These are phyloP conservation scores for Acanthosepion lycidas DNA, from an alignment of 2,888 invertebrate species.

Conservation along the genomic window DNA sequence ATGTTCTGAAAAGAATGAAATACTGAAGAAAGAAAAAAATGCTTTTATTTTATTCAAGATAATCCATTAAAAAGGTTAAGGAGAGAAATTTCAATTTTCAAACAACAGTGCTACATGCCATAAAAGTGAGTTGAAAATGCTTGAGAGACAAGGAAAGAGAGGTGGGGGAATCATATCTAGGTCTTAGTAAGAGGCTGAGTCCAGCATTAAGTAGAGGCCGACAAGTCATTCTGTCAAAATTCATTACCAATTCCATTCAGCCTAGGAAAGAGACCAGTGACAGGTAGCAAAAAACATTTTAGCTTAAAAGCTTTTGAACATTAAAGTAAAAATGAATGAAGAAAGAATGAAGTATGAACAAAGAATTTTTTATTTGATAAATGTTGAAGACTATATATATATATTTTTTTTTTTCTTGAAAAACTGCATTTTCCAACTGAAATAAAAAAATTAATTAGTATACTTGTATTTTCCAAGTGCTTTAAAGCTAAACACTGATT, in stretches of 20 bases:
- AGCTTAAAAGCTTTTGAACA: neutral
- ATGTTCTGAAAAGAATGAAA: no score
- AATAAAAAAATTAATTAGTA: no score
- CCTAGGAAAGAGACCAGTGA: neutral
- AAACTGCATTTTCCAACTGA: neutral
- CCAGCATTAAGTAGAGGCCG: neutral
- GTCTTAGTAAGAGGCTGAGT: neutral
- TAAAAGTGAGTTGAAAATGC: neutral
- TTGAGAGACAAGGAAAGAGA: neutral
- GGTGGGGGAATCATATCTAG: neutral
- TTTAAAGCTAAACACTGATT: no score
- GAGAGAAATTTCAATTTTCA: no score
- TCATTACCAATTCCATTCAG: neutral
- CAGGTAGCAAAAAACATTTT: neutral
- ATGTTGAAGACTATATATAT: neutral
- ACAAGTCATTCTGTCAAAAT: neutral
- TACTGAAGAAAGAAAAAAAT: no score
- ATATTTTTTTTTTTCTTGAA: neutral
- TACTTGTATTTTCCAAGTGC: no score
- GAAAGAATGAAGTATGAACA: neutral
- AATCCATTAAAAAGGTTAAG: no score
- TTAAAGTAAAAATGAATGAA: conserved; percentile 1
- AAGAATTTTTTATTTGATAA: neutral
- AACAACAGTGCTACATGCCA: no score
- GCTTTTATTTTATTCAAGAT: no score